Evolutionary conservation across 2,113 vertebrate species (phyloP), one percentile per base, ranked within the genome.

Genomic region (Crocuta crocuta): DNA sequence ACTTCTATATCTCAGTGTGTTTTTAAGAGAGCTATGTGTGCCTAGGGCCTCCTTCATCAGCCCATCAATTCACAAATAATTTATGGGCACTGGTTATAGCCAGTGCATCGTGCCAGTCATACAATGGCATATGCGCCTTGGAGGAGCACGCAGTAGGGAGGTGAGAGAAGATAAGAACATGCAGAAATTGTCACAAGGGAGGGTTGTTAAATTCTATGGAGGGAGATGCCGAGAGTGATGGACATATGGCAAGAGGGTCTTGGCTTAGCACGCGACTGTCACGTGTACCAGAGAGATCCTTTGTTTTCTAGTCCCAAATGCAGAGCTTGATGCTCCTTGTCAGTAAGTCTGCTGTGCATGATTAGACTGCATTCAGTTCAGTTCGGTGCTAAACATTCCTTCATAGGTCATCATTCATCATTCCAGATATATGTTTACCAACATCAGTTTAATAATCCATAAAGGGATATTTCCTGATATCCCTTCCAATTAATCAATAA

Each of bases 111-210:
- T 71, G 45, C 17, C 50, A 39, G 21, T 61, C 55, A 21, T 10
- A 12, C 28, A 10, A 61, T 63, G 26, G 4, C 9, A 10, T 94
- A 24, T 61, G 17, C 86, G 5, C 39, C 24, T 53, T 68, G 15
- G 3, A 55, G n/a, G 58, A 80, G 4, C 23, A 16, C 2, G 2
- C 28, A 33, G 9, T 61, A 17, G 35, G 61, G 28, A 73, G 26
- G 10, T 50, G 7, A 35, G 5, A 23, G 19, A 8, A 43, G 26
- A 45, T 0, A 39, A 13, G 53, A 1, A 35, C 21, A 0, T 45
- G 12, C 9, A 16, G 2, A 11, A 6, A 55, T 83, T 50, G 73
- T 50, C 26, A 11, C 23, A 65, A 33, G 10, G 12, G 5, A 55
- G 24, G 2, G 5, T 12, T 71, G 16, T 71, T 24, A 74, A 71